Evolutionary conservation across 2,113 vertebrate species (phyloP).

Genomic region (Smithornis capensis): DNA sequence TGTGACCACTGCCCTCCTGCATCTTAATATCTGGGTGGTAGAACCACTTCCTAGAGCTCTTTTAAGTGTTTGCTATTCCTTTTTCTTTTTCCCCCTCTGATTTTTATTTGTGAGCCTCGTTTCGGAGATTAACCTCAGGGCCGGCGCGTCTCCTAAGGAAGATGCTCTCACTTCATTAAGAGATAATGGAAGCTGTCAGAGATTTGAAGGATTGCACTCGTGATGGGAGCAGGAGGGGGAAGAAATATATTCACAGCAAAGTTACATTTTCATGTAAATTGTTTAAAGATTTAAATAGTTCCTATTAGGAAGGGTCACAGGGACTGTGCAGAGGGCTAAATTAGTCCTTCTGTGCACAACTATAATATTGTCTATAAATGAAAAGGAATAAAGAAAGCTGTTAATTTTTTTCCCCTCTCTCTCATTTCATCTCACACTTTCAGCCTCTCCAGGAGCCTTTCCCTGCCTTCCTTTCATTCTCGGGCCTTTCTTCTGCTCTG

Average conservation of each 20-base stretch:
- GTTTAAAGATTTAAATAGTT: conserved; percentile 72
- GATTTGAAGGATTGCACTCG: conserved; percentile 50
- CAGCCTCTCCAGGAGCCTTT: background rate
- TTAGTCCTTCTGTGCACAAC: conserved; percentile 53
- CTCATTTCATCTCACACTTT: background rate
- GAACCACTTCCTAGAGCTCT: background rate
- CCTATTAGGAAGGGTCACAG: conserved; percentile 64
- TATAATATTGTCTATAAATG: conserved; percentile 44
- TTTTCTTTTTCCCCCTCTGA: background rate
- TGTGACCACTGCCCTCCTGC: background rate
- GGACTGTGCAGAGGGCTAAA: conserved; percentile 38
- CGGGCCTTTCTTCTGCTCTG: background rate
- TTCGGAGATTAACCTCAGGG: conserved; percentile 31
- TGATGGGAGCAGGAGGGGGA: conserved; percentile 39
- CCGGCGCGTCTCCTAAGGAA: background rate
- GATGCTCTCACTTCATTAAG: conserved; percentile 66
- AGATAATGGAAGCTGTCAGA: conserved; percentile 66
- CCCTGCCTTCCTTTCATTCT: background rate
- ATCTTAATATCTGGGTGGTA: background rate
- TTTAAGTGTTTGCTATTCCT: background rate
- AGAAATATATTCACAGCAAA: conserved; percentile 53
- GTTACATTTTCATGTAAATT: conserved; percentile 70
- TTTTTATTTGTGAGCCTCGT: conserved; percentile 45
- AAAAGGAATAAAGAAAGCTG: conserved; percentile 29
- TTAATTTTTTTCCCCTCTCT: background rate